Conservation (phyloP, 2,888 invertebrate genomes). For the Drymonia ruficornis region DNA sequence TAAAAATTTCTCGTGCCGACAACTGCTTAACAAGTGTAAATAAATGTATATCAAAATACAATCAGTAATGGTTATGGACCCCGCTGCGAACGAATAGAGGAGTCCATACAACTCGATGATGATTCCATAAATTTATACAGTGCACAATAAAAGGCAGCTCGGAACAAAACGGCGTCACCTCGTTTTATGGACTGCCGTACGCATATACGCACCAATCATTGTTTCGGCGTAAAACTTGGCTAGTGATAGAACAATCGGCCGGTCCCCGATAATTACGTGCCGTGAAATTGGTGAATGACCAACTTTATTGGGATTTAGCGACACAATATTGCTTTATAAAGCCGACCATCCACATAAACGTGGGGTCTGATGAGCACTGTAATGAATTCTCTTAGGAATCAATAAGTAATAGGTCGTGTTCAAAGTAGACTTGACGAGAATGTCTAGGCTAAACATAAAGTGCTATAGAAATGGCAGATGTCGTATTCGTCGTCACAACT, state of each 20-base stretch:
- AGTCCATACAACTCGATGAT: conserved; percentile 82
- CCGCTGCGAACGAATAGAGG: conserved; percentile 69
- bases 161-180: conserved; percentile 80
- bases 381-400: neutral
- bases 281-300: conserved; percentile 69
- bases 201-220: conserved; percentile 62
- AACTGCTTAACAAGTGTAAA: conserved; percentile 66
- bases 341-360: neutral
- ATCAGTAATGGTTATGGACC: conserved; percentile 80
- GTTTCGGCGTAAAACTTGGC: conserved; percentile 51
- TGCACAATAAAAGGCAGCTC: conserved; percentile 77
- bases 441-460: too few relatives aligned
- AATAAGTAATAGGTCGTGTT: too few relatives aligned
- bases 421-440: too few relatives aligned
- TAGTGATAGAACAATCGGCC: conserved; percentile 53
- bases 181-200: conserved; percentile 67
- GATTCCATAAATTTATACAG: conserved; percentile 84
- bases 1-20: neutral
- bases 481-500: too few relatives aligned
- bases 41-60: conserved; percentile 77
- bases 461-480: too few relatives aligned
- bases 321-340: conserved; percentile 47
- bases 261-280: conserved; percentile 51
- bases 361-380: neutral
- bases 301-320: conserved; percentile 59